Percentiles rank a stretch among this genome's conserved stretches.
Conservation (phyloP, 2,113 vertebrate species). For the Tapirus terrestris region DNA sequence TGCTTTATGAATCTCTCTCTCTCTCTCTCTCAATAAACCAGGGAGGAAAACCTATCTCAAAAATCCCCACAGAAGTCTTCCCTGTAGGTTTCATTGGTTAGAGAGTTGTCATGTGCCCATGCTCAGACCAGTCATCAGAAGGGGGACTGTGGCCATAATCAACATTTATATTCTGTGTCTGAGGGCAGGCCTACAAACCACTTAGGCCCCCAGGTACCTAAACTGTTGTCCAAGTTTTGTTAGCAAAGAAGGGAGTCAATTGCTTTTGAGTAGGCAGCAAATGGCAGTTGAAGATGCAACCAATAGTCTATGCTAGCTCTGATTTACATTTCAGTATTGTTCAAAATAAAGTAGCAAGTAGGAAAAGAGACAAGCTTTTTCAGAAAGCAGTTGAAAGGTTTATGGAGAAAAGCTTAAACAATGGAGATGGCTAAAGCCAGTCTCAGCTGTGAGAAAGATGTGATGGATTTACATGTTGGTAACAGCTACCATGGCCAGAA, state of each 20-base stretch:
- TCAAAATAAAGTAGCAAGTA: background rate
- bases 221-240: background rate
- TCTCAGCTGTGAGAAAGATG: background rate
- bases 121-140: background rate
- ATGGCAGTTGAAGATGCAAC: background rate
- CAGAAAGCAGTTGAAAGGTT: background rate
- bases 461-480: background rate
- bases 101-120: background rate
- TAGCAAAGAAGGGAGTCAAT: background rate
- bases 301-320: background rate
- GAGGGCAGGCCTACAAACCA: background rate
- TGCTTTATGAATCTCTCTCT: background rate
- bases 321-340: constrained; percentile 4
- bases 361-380: background rate
- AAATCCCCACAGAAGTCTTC: background rate
- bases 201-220: background rate
- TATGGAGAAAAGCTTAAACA: background rate
- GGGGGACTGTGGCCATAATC: background rate
- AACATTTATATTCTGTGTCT: background rate
- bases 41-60: background rate
- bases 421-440: background rate
- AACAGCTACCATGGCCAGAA: background rate
- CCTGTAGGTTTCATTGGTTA: background rate
- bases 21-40: background rate
- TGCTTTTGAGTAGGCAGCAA: background rate